These are phyloP conservation scores for Taeniopygia guttata DNA, from an alignment of 2,797 vertebrate species.

Conservation along the genomic window DNA sequence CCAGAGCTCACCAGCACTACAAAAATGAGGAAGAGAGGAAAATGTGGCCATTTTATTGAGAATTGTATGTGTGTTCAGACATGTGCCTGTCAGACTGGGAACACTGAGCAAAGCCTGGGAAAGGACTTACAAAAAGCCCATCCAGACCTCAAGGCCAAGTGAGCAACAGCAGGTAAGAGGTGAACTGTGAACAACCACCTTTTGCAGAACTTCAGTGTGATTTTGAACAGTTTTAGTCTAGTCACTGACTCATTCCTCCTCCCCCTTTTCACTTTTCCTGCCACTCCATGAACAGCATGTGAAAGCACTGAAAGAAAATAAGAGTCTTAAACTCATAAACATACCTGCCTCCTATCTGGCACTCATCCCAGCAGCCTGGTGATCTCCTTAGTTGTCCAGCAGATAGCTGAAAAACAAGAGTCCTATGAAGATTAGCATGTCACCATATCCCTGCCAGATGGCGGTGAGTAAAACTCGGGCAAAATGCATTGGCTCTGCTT, in stretches of 20 bases:
- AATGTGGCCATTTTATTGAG: neutral
- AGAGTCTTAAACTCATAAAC: constrained; percentile 77
- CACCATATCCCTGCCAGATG: constrained; percentile 79
- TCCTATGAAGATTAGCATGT: constrained; percentile 78
- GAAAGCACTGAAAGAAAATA: constrained; percentile 75
- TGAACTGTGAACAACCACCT: neutral
- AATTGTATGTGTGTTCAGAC: neutral
- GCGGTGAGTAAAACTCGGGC: constrained; percentile 76
- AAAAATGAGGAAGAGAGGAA: neutral
- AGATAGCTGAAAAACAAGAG: constrained; percentile 79
- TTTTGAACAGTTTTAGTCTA: constrained; percentile 51
- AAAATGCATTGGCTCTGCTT: constrained; percentile 74
- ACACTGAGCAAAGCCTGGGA: neutral
- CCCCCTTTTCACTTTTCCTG: constrained; percentile 64
- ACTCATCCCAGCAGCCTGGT: constrained; percentile 75
- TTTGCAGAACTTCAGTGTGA: constrained; percentile 44
- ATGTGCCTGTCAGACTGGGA: neutral
- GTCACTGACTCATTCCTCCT: constrained; percentile 41
- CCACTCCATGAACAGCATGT: constrained; percentile 68
- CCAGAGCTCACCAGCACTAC: neutral
- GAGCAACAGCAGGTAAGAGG: neutral
- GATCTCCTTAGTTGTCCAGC: constrained; percentile 78
- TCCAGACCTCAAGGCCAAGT: neutral
- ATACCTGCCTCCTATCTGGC: constrained; percentile 82
- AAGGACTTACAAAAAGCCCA: neutral